Conservation (phyloP, 2,113 vertebrate species). For the Erythrocercus mccallii region DNA sequence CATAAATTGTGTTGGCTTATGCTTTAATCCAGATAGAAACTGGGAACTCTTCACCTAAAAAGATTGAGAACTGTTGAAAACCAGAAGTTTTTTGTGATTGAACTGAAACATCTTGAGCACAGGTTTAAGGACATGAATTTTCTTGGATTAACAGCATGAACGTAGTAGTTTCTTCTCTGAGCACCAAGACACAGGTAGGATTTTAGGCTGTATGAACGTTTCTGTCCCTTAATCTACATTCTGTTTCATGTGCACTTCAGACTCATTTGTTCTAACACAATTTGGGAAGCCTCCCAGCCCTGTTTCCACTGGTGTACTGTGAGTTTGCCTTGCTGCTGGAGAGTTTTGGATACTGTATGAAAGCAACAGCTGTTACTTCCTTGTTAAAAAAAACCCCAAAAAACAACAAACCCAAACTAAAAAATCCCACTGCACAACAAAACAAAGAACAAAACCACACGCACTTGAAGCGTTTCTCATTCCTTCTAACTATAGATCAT, state of each 20-base stretch:
- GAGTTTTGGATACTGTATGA: slow-evolving; percentile 30
- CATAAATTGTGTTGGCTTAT: neutral
- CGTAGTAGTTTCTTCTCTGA: neutral
- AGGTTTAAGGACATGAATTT: neutral
- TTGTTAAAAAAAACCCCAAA: neutral
- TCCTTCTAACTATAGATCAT: slow-evolving; percentile 52
- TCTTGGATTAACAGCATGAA: neutral
- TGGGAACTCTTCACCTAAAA: neutral
- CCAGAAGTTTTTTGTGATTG: neutral
- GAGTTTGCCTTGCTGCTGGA: neutral
- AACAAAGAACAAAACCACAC: slow-evolving; percentile 46
- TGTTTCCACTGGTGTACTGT: neutral
- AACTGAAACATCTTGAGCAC: neutral
- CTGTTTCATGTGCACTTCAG: neutral
- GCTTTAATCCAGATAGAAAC: neutral
- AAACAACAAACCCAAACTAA: neutral
- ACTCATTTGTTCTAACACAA: neutral
- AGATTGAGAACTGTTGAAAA: neutral
- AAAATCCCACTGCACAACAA: neutral
- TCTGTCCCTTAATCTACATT: neutral
- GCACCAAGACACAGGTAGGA: neutral
- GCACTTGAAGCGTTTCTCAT: slow-evolving; percentile 27
- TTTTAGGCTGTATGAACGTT: neutral
- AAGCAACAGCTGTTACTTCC: slow-evolving; percentile 55
- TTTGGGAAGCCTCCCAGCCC: neutral